Conservation (phyloP, 2,113 vertebrate genomes). For the Eulacestoma nigropectus region DNA sequence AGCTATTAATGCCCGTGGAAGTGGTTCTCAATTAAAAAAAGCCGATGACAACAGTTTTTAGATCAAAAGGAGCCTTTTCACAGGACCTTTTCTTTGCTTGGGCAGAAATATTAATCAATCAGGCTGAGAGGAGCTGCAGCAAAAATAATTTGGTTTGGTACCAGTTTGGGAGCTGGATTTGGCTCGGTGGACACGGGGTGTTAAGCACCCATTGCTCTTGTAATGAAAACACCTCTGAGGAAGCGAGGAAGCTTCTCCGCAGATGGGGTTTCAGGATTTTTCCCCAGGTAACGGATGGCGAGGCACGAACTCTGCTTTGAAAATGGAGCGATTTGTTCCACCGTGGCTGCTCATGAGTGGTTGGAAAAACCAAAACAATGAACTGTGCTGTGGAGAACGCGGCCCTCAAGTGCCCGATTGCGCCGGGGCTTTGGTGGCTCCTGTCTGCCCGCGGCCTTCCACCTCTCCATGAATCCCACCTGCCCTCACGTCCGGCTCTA, state of each 20-base stretch:
- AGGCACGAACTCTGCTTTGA: background rate
- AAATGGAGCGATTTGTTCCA: background rate
- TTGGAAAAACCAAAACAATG: background rate
- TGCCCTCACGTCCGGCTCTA: background rate
- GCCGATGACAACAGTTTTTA: background rate
- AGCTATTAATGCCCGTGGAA: background rate
- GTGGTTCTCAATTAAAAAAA: background rate
- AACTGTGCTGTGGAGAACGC: accelerated
- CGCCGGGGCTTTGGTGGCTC: background rate
- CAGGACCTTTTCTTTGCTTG: background rate
- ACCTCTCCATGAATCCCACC: accelerated
- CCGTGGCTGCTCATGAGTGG: accelerated
- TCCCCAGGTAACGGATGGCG: background rate
- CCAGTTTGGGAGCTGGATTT: background rate
- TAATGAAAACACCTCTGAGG: background rate
- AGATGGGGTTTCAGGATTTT: background rate
- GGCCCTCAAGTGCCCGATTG: accelerated
- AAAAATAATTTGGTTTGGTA: background rate
- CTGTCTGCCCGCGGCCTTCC: accelerated
- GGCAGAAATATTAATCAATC: background rate
- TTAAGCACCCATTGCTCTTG: background rate
- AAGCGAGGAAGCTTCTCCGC: background rate
- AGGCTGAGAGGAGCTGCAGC: background rate
- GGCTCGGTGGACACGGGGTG: background rate
- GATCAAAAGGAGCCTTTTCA: background rate